Conservation (phyloP, 2,113 vertebrate genomes). For the Lamprotornis superbus region DNA sequence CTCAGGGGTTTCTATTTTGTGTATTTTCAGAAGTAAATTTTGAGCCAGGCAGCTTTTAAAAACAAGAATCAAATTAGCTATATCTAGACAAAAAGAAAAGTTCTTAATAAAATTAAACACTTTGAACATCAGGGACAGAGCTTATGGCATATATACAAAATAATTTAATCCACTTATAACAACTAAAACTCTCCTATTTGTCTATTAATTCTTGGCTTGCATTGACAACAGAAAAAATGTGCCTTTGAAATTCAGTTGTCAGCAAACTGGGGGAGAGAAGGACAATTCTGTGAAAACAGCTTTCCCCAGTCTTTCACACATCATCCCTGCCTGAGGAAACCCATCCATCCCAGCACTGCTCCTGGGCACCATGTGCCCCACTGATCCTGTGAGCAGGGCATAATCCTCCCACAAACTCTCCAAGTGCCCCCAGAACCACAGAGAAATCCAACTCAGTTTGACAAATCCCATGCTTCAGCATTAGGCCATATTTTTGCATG, state of each 20-base stretch:
- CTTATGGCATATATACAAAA: conserved; percentile 11
- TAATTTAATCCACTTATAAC: conserved; percentile 34
- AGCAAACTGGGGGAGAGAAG: neutral
- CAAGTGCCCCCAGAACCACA: neutral
- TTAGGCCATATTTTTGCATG: neutral
- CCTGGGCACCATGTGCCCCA: neutral
- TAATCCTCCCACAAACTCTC: neutral
- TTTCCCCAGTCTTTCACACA: neutral
- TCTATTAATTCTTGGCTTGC: neutral
- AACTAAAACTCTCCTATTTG: neutral
- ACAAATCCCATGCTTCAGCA: neutral
- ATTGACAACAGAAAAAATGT: neutral
- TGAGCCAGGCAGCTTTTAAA: neutral
- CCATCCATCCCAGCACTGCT: neutral
- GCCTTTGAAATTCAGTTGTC: neutral
- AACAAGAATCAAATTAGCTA: neutral
- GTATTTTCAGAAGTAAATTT: conserved; percentile 21
- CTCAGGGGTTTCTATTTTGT: neutral
- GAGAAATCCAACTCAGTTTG: neutral
- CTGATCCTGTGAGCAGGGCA: neutral
- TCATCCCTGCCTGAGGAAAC: conserved; percentile 7
- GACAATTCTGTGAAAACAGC: neutral
- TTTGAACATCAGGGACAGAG: neutral
- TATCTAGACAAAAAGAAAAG: neutral
- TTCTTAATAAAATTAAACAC: conserved; percentile 17